Evolutionary conservation across 2,113 vertebrate genomes (phyloP), one percentile per base, ranked within the genome.

Genomic region (Amphiprion ocellaris): DNA sequence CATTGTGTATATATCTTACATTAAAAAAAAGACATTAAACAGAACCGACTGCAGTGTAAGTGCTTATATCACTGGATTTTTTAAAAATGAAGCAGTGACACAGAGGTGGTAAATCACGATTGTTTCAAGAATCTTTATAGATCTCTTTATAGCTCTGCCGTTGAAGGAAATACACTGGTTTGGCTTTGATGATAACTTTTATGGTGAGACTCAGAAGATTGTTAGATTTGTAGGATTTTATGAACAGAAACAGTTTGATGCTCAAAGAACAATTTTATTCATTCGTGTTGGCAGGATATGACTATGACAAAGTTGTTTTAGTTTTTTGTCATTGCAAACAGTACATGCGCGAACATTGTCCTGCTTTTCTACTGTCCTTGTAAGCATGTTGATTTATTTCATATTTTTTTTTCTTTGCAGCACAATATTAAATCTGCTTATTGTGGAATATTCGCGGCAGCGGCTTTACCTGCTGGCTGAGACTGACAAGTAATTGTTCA

Each of bases 181-280:
- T 15, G 37, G 30, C 52, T 77, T 55, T 74, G 77, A 80, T 61
- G 49, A 44, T 50, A 39, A 28, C 11, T 75, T 84, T 84, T 78
- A 58, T 23, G 11, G 21, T 17, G 28, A 68, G 47, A 62, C 14
- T 63, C 47, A 21, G 75, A 71, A 72, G 49, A 74, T 71, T 74
- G 39, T 52, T 73, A 54, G 23, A 67, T 75, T 71, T 53, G n/a
- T 8, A 30, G 53, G 30, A 55, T 37, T 66, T 78, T 67, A 81
- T 66, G 14, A 66, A 70, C 9, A 61, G 4, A 79, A 39, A 23
- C 24, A n/a, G 24, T 61, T 56, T 11, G 59, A 2, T 52, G 7
- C 39, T 59, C 19, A 70, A 65, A 69, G 15, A 46, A 28, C 17
- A 24, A 21, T 63, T 67, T 55, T 5, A 8, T 37, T 56, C 23